A percentile compares a stretch with the other conserved stretches of the same genome.
Conservation (phyloP, 2,113 vertebrate genomes). For the Passer domesticus region DNA sequence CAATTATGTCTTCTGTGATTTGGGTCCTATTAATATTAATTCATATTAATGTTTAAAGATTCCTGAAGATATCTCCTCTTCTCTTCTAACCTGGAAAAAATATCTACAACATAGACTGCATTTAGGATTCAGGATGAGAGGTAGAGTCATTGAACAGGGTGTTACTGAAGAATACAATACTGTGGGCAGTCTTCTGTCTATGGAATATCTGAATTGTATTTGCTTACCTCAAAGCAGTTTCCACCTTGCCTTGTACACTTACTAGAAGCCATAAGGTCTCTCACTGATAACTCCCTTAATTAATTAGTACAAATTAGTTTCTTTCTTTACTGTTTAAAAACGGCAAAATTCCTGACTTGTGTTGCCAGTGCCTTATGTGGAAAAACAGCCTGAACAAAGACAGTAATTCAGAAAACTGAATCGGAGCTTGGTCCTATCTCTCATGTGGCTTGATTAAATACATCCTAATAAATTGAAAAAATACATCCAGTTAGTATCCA, state of each 20-base stretch:
- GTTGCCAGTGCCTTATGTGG: background rate
- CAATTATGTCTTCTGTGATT: background rate
- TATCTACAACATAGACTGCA: background rate
- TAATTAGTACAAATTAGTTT: background rate
- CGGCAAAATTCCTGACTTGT: background rate
- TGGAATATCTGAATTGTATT: background rate
- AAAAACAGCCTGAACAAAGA: background rate
- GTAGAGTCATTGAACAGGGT: background rate
- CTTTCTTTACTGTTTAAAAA: background rate
- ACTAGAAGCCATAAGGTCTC: background rate
- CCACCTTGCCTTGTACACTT: background rate
- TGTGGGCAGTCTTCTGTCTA: background rate
- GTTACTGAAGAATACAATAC: background rate
- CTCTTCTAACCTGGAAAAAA: background rate
- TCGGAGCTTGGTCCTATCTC: background rate
- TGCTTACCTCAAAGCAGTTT: background rate
- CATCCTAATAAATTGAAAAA: background rate
- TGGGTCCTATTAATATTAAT: background rate
- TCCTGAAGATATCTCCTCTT: background rate
- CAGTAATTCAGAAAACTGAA: background rate
- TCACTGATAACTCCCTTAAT: background rate
- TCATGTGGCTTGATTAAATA: background rate
- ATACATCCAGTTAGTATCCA: background rate
- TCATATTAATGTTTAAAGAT: background rate
- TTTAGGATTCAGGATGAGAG: background rate